These are phyloP conservation scores for Popillia japonica DNA, from an alignment of 1,140 invertebrate species.

Conservation along the genomic window DNA sequence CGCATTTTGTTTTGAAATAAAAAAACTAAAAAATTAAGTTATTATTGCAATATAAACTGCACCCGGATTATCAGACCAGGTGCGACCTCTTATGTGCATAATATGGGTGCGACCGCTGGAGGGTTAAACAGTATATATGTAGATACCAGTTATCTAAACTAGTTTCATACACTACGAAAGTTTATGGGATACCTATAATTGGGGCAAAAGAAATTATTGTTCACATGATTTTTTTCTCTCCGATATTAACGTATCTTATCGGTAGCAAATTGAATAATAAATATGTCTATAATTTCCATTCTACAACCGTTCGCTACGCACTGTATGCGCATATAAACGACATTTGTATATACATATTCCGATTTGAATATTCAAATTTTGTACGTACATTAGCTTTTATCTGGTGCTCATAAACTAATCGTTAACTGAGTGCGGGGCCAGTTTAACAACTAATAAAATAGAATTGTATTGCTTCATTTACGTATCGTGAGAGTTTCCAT, in stretches of 20 bases:
- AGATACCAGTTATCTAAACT: no score
- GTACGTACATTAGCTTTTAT: slow-evolving; percentile 21
- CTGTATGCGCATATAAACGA: slow-evolving; percentile 1
- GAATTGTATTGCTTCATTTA: slow-evolving; percentile 25
- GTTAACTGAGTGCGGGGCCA: not conserved
- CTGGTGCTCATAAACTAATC: slow-evolving; percentile 12
- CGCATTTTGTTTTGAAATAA: no score
- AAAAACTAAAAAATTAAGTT: no score
- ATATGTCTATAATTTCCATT: slow-evolving; percentile 2
- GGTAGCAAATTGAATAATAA: not conserved
- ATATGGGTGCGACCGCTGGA: no score
- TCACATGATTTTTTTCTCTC: not conserved
- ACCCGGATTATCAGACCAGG: no score
- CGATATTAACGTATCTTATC: not conserved
- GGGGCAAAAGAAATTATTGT: not conserved
- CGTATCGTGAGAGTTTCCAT: slow-evolving; percentile 6
- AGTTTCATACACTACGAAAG: no score
- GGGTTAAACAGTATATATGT: no score
- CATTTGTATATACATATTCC: not conserved
- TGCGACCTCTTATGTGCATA: no score
- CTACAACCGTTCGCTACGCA: slow-evolving; percentile 7
- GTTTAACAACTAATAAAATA: slow-evolving; percentile 23
- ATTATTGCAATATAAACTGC: no score
- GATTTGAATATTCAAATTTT: slow-evolving; percentile 31
- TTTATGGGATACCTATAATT: no score